Percentiles rank a stretch among this genome's conserved stretches.
These are phyloP conservation scores for Batillaria attramentaria DNA, from an alignment of 1,140 invertebrate species.

Conservation along the genomic window DNA sequence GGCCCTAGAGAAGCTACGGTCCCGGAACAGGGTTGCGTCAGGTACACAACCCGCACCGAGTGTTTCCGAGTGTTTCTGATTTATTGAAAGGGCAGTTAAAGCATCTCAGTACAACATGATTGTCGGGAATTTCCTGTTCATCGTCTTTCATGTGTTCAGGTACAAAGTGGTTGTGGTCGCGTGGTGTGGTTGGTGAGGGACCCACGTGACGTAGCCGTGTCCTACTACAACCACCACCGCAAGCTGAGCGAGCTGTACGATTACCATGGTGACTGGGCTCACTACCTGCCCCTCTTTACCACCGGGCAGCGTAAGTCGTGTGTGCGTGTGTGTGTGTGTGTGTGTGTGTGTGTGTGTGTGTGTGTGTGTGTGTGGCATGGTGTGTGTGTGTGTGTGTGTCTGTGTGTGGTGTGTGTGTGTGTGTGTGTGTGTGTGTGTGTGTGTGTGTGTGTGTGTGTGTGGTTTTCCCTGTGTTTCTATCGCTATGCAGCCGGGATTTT, in stretches of 20 bases:
- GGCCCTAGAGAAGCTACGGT: too few relatives aligned
- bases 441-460: background rate
- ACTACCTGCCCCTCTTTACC: constrained; percentile 42
- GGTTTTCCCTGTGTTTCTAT: too few relatives aligned
- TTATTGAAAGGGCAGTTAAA: too few relatives aligned
- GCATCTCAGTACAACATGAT: too few relatives aligned
- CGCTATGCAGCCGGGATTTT: too few relatives aligned
- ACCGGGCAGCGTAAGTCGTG: constrained; percentile 43
- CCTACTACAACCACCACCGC: constrained; percentile 51
- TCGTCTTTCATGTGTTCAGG: too few relatives aligned
- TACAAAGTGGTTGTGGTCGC: too few relatives aligned
- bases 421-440: background rate
- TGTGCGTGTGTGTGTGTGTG: constrained; percentile 20
- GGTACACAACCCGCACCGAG: too few relatives aligned
- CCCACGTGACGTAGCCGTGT: constrained; percentile 55
- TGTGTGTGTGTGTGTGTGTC: constrained; percentile 9
- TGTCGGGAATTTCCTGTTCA: too few relatives aligned
- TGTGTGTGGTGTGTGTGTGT: background rate
- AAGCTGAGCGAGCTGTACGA: constrained; percentile 42
- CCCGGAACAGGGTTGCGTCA: too few relatives aligned
- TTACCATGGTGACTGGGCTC: constrained; percentile 46
- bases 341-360: background rate
- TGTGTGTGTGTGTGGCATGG: background rate
- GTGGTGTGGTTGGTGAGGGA: constrained; percentile 29
- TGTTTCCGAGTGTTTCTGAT: too few relatives aligned